Evolutionary conservation across 92 coral and sea anemone genomes (phyloP).

Genomic region (Parazoanthus darwini): DNA sequence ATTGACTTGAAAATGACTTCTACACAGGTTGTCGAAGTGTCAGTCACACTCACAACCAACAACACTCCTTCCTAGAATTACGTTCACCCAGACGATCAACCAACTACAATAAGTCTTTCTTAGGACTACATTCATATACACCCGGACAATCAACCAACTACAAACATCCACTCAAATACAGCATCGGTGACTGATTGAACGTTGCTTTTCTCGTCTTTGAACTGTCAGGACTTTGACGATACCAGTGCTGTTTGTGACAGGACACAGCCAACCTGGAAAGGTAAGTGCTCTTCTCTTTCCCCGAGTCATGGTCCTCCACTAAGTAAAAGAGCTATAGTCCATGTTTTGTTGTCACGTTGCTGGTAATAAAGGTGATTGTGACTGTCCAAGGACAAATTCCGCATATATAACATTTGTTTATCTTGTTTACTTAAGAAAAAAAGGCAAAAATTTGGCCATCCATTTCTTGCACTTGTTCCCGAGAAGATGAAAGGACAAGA

Average conservation of each 20-base stretch:
- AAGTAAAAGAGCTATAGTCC: no score
- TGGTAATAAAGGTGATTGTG: no score
- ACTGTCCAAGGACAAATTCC: neutral
- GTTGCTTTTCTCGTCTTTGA: neutral
- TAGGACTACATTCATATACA: no score
- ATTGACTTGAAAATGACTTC: no score
- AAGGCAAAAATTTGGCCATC: conserved; percentile 20
- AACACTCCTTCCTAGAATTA: no score
- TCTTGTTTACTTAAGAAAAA: neutral
- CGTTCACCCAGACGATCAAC: no score
- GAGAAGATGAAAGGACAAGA: conserved; percentile 29
- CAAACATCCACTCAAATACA: no score
- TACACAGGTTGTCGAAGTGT: no score
- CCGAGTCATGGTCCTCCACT: no score
- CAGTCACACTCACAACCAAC: neutral
- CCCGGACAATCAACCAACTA: no score
- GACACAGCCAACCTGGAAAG: conserved; percentile 6
- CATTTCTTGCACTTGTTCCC: neutral
- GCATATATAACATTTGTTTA: neutral
- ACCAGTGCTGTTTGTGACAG: conserved; percentile 27
- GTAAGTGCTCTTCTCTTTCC: neutral
- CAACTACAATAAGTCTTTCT: no score
- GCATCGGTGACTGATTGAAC: neutral
- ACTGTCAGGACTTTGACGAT: conserved; percentile 3
- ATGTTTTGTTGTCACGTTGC: neutral